Base-by-base conservation (phyloP, 2,888 invertebrate species). In the Nemapogon koenigi region DNA sequence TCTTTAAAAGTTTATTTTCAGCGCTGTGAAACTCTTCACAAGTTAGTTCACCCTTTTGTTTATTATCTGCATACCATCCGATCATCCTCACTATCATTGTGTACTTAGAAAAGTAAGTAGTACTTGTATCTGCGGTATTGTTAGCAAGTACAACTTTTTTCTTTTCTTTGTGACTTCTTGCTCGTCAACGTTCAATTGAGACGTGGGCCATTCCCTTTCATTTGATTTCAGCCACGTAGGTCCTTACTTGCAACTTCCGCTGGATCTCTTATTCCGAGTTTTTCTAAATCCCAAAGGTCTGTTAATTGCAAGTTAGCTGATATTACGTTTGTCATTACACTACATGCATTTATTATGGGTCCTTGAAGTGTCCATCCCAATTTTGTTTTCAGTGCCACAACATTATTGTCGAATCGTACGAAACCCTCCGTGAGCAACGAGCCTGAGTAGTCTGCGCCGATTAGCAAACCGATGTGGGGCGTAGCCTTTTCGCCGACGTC, bases 11-110 rank as follows among this genome's bases (percentile, higher is more conserved):
- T 13, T 13, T 25, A 3, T 15, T 3, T 16, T 35, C 35, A 6
- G 35, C 35, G 4, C 26, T 11, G 15, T 35, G 15, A 26, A 3
- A 15, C 10, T 35, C 26, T 22, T 11, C 13, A 35, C 15, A 22
- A 10, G 35, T 19, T 13, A 35, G 25, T 14, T 17, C 15, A 6
- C 11, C 15, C 10, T 13, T 11, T 26, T 8, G 7, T 2, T 14
- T 35, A 14, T 35, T 22, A 15, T 16, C 17, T 10, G 8, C 10
- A 16, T 16, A 16, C 39, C 35, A 35, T 7, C 19, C 22, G 15
- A 40, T 11, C 31, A 26, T 40, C 27, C 36, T 18, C 10, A 40
- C 36, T 16, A 36, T 40, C 14, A 36, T 40, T 3, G 30, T 15
- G 14, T 36, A 40, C 10, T 36, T 36, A 11, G 40, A 40, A 27